A percentile compares a stretch with the other conserved stretches of the same genome.
phyloP scores from a whole-genome alignment of 2,888 invertebrate species.

The Diarsia rubi region DNA sequence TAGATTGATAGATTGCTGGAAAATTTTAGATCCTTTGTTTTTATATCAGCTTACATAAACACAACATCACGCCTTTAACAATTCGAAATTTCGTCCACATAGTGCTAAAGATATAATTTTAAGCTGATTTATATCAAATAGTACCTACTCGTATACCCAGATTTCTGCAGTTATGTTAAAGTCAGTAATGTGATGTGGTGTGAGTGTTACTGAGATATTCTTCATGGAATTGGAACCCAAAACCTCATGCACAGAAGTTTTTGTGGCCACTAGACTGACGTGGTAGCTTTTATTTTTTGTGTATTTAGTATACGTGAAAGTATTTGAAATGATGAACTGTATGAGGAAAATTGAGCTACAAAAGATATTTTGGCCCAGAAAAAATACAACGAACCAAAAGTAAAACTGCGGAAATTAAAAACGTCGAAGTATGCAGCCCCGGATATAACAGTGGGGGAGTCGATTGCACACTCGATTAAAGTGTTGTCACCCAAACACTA shows the following conservation, averaged over 20 bases:
- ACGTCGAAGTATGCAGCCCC: conserved; percentile 65
- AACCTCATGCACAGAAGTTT: neutral
- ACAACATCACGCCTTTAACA: too few species aligned
- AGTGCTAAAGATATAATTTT: neutral
- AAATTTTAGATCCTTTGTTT: neutral
- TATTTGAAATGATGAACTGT: neutral
- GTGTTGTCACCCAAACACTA: conserved; percentile 80
- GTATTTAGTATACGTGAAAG: neutral
- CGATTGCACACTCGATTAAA: conserved; percentile 78
- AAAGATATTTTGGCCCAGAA: neutral
- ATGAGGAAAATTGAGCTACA: neutral
- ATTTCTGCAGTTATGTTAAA: neutral
- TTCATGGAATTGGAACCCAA: neutral
- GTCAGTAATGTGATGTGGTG: neutral
- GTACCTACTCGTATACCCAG: neutral
- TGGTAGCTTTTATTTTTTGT: neutral
- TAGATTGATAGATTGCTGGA: neutral
- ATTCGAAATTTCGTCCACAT: too few species aligned
- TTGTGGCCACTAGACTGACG: neutral
- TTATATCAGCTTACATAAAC: neutral
- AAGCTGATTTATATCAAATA: too few species aligned
- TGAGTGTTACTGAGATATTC: neutral
- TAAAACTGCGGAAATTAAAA: conserved; percentile 63
- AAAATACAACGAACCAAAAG: conserved; percentile 13
- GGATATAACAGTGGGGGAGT: conserved; percentile 67